Conservation (phyloP, 2,797 vertebrate genomes). For the Emydoidea blandingii region DNA sequence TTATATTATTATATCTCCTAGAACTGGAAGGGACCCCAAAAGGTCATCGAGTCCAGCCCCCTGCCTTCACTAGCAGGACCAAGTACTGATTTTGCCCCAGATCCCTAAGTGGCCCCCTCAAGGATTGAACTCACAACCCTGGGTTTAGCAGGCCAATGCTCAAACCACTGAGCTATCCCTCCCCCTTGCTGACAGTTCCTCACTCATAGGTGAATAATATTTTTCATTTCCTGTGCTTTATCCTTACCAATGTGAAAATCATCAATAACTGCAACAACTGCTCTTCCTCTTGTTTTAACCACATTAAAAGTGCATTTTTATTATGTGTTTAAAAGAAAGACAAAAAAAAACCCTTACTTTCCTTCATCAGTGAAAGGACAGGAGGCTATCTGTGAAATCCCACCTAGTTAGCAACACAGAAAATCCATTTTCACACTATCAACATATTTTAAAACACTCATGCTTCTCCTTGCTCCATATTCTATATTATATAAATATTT, state of each 20-base stretch:
- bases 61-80: too few relatives aligned
- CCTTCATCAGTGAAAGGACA: not conserved
- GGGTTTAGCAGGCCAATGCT: too few relatives aligned
- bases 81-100: too few relatives aligned
- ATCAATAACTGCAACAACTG: not conserved
- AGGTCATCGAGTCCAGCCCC: too few relatives aligned
- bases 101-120: too few relatives aligned
- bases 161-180: too few relatives aligned
- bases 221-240: not conserved
- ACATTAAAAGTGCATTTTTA: not conserved
- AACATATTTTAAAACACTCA: not conserved
- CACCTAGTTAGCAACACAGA: not conserved
- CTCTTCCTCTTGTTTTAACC: constrained; percentile 4
- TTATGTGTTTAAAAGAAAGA: not conserved
- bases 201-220: not conserved
- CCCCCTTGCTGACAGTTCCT: not conserved
- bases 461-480: not conserved
- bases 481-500: not conserved
- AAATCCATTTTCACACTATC: not conserved
- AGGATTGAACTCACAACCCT: too few relatives aligned
- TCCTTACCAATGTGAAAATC: not conserved
- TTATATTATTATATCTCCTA: too few relatives aligned
- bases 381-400: not conserved
- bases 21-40: too few relatives aligned
- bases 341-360: fast-evolving